Evolutionary conservation across 2,113 vertebrate species (phyloP).

Genomic region (Carlito syrichta): DNA sequence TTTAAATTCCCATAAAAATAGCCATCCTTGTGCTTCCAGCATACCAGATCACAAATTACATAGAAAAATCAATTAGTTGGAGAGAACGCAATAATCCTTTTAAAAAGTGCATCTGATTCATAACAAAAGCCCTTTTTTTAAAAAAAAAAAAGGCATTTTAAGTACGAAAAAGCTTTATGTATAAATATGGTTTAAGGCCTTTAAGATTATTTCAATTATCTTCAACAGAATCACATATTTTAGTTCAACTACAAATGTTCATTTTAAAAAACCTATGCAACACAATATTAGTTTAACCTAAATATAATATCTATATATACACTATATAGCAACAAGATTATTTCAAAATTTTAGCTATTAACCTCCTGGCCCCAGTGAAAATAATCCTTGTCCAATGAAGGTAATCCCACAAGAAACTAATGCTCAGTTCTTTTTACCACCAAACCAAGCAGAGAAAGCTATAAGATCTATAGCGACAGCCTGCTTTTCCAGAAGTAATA

Average conservation of each 20-base stretch:
- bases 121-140: constrained; percentile 58
- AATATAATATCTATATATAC: neutral
- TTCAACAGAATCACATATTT: constrained; percentile 41
- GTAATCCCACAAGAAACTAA: constrained; percentile 53
- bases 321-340: constrained; percentile 37
- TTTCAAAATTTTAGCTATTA: constrained; percentile 52
- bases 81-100: constrained; percentile 8
- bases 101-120: constrained; percentile 18
- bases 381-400: constrained; percentile 36
- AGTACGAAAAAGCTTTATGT: constrained; percentile 44
- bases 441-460: constrained; percentile 46
- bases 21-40: neutral
- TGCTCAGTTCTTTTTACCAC: constrained; percentile 34
- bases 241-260: constrained; percentile 16
- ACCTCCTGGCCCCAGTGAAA: constrained; percentile 52
- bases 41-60: constrained; percentile 10
- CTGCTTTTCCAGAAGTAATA: constrained; percentile 63
- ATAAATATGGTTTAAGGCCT: constrained; percentile 53
- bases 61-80: constrained; percentile 52
- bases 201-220: constrained; percentile 56
- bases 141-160: constrained; percentile 60
- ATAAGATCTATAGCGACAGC: constrained; percentile 44
- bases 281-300: constrained; percentile 3
- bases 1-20: constrained; percentile 47
- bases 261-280: neutral